Evolutionary conservation across 2,888 invertebrate genomes (phyloP).

Genomic region (Stratiomys singularior): DNA sequence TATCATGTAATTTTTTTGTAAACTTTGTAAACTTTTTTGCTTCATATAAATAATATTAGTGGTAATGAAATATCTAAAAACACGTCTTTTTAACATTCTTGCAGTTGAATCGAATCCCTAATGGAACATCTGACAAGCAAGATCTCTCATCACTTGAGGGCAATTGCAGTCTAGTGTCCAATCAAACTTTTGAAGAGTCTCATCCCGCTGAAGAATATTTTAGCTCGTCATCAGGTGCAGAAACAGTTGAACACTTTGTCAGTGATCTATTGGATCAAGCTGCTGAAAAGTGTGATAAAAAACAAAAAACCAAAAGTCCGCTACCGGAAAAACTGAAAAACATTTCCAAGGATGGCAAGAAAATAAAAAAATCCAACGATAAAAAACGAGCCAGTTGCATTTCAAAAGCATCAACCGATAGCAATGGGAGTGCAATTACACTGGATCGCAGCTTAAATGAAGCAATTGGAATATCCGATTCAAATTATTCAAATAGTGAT

Average conservation of each 20-base stretch:
- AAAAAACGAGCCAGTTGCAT: conserved; percentile 64
- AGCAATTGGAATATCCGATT: conserved; percentile 43
- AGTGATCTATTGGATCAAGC: conserved; percentile 71
- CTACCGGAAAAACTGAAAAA: conserved; percentile 51
- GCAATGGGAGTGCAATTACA: conserved; percentile 59
- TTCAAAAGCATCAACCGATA: conserved; percentile 64
- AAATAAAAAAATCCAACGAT: conserved; percentile 49
- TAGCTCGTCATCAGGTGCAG: conserved; percentile 62
- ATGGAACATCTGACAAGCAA: conserved; percentile 54
- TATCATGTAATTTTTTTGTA: conserved; percentile 58
- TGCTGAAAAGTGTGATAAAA: conserved; percentile 59
- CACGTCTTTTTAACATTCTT: background rate
- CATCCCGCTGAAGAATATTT: conserved; percentile 75
- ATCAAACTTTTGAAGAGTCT: conserved; percentile 68
- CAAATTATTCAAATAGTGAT: conserved; percentile 54
- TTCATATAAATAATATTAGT: too few species aligned
- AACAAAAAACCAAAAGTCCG: conserved; percentile 53
- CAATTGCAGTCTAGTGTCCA: conserved; percentile 53
- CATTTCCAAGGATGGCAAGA: conserved; percentile 34
- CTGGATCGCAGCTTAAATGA: conserved; percentile 53
- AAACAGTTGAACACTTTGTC: conserved; percentile 69
- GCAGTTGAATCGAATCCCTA: conserved; percentile 53
- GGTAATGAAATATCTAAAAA: background rate
- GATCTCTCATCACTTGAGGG: conserved; percentile 54
- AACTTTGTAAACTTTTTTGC: too few species aligned